These are phyloP conservation scores for Chrysocyon brachyurus DNA, from an alignment of 2,797 vertebrate genomes.

Conservation along the genomic window DNA sequence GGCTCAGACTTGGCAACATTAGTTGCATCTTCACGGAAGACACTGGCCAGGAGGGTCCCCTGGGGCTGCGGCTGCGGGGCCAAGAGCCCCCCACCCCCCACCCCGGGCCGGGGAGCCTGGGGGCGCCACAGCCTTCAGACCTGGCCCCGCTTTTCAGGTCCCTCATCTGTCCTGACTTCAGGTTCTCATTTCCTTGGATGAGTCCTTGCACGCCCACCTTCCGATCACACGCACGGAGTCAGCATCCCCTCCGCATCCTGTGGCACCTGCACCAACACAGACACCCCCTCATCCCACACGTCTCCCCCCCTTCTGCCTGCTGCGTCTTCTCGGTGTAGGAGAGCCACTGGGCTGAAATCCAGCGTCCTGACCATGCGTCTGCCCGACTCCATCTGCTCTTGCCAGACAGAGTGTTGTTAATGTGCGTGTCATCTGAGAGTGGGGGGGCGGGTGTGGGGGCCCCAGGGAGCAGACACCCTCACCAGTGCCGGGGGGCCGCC, in stretches of 20 bases:
- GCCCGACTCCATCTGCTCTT: background rate
- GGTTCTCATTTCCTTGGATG: constrained; percentile 42
- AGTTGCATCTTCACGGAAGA: background rate
- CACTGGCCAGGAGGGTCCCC: background rate
- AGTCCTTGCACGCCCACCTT: background rate
- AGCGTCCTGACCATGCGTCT: background rate
- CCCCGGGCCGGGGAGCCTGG: too few relatives aligned
- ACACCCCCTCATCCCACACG: background rate
- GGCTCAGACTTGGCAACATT: background rate
- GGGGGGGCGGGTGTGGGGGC: background rate
- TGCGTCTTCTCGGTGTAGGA: background rate
- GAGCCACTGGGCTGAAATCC: background rate
- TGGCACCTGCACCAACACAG: background rate
- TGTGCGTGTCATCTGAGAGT: background rate
- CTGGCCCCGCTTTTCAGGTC: background rate
- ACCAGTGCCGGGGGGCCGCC: background rate
- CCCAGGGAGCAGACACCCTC: background rate
- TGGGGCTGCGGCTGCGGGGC: too few relatives aligned
- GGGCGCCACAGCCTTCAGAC: too few relatives aligned
- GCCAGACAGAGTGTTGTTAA: background rate
- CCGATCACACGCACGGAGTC: background rate
- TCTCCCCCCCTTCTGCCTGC: background rate
- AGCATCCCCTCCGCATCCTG: background rate
- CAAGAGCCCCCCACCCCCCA: too few relatives aligned
- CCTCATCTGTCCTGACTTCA: background rate